Percentiles rank a stretch among this genome's conserved stretches.
phyloP scores from a whole-genome alignment of 2,113 vertebrate genomes.

The Saguinus midas region DNA sequence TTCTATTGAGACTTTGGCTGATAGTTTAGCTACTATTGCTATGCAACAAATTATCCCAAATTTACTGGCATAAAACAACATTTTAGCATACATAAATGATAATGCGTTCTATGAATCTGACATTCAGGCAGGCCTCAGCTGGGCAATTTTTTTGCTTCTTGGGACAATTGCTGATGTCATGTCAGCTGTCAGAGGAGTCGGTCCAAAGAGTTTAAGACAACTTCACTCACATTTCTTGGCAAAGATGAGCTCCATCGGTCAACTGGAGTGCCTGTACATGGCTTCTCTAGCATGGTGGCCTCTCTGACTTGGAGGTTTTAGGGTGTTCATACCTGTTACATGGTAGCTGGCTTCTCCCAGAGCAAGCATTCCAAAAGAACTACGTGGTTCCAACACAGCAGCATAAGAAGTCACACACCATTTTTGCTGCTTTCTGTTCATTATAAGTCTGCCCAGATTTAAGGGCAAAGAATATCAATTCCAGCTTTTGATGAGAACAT shows the following conservation, averaged over 20 bases:
- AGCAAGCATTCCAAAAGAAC: neutral
- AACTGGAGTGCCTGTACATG: neutral
- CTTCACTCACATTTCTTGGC: neutral
- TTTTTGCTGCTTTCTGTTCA: neutral
- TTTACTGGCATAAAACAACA: neutral
- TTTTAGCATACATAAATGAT: neutral
- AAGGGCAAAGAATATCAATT: neutral
- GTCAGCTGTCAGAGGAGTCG: neutral
- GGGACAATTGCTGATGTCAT: neutral
- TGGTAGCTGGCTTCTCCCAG: neutral
- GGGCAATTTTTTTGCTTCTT: constrained; percentile 3
- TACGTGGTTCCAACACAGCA: neutral
- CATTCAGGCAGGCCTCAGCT: neutral
- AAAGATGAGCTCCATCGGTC: neutral
- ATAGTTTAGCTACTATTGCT: neutral
- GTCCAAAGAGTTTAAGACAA: neutral
- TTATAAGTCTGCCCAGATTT: neutral
- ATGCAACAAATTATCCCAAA: constrained; percentile 20
- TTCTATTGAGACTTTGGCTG: neutral
- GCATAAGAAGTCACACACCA: neutral
- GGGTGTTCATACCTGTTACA: neutral
- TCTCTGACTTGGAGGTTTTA: neutral
- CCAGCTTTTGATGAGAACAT: neutral
- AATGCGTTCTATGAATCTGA: neutral
- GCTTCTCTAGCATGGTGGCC: neutral